phyloP scores from a whole-genome alignment of 2,797 vertebrate genomes.

The Epinephelus malabaricus region DNA sequence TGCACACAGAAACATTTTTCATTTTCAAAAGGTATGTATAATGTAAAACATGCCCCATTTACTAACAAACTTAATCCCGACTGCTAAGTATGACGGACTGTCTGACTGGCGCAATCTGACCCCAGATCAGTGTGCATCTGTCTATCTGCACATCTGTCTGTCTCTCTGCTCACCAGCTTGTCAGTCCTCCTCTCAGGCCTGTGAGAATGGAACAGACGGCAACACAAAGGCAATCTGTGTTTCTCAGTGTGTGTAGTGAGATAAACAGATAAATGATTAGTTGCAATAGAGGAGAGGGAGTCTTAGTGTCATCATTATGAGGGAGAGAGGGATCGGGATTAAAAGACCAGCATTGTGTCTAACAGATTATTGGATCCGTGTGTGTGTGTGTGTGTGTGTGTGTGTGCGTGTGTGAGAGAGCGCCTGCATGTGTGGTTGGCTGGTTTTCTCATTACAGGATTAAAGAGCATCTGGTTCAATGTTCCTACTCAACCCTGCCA shows the following conservation, averaged over 20 bases:
- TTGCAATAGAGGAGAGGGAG: conserved; percentile 73
- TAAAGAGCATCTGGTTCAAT: conserved; percentile 86
- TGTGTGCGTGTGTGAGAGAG: conserved; percentile 16
- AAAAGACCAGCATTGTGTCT: conserved; percentile 76
- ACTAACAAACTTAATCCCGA: conserved; percentile 64
- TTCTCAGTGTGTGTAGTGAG: conserved; percentile 62
- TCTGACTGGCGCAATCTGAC: conserved; percentile 20
- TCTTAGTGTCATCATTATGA: conserved; percentile 75
- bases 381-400: conserved; percentile 27
- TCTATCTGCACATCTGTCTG: conserved; percentile 64
- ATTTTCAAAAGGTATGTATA: conserved; percentile 28
- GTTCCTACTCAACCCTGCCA: conserved; percentile 79
- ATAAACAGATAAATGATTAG: conserved; percentile 82
- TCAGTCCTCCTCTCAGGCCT: conserved; percentile 48
- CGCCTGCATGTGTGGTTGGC: conserved; percentile 69
- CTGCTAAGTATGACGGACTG: conserved; percentile 28
- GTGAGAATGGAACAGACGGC: conserved; percentile 62
- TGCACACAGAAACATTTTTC: conserved; percentile 23
- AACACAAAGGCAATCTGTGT: conserved; percentile 76
- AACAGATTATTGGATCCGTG: conserved; percentile 68
- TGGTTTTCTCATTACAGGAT: conserved; percentile 85
- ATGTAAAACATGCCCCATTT: conserved; percentile 51
- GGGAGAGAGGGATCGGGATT: conserved; percentile 74
- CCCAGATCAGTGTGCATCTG: conserved; percentile 50
- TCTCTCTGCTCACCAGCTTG: conserved; percentile 55